Base-by-base conservation (phyloP, 2,888 invertebrate species). In the Spatulosminthurus flaviceps region DNA sequence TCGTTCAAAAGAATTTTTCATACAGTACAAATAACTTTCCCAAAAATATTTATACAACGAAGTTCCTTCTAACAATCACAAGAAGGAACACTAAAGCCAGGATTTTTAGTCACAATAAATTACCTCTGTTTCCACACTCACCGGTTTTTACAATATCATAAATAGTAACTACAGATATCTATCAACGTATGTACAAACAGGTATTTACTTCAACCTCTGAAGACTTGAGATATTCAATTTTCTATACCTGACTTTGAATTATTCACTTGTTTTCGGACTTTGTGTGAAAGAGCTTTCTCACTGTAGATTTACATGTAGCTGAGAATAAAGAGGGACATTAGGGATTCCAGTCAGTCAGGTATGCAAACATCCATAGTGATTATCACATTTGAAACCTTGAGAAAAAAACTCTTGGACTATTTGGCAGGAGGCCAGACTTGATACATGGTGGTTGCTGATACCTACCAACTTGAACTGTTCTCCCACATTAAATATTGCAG, bases 381-480 rank as follows among this genome's bases (percentile, higher is more conserved):
- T 13, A 51, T 51, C n/a, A 51, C 51, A 51, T 51, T 19, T 51
- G 16, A 51, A 51, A 51, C 51, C 51, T 51, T 51, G 9, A n/a
- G n/a, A n/a, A 51, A 51, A 13, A n/a, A 51, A n/a, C 51, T 51
- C 16, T 5, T 51, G 51, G 51, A 51, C 51, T 51, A 51, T 51
- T 51, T 51, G 51, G 51, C 16, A 51, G 1, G 16, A 19, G 9
- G 51, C 51, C 51, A 51, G 51, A 16, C 16, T n/a, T n/a, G n/a
- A n/a, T n/a, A n/a, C n/a, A n/a, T n/a, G n/a, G n/a, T n/a, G n/a
- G n/a, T n/a, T n/a, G n/a, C n/a, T n/a, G 51, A 11, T 19, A 51
- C 51, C 51, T 51, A n/a, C 51, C 51, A 51, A 51, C 51, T n/a
- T 51, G 19, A 51, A 51, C 51, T 51, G 51, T 51, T 51, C 16